A percentile compares a stretch with the other conserved stretches of the same genome.
phyloP scores from a whole-genome alignment of 2,888 invertebrate genomes.

The Leucophenga maculata region DNA sequence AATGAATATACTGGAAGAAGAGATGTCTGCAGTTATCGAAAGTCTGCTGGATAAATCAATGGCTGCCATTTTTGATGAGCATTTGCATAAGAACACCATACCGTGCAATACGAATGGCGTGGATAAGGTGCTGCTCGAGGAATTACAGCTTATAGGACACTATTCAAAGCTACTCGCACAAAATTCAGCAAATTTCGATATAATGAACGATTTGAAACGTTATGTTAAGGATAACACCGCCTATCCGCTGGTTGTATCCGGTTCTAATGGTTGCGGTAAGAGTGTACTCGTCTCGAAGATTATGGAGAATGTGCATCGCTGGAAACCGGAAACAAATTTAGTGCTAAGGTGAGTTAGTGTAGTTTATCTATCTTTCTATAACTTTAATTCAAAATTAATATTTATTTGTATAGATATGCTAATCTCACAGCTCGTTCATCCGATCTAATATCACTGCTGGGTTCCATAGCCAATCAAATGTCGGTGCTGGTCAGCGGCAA shows the following conservation, averaged over 20 bases:
- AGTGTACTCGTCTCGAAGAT: constrained; percentile 84
- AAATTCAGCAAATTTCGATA: constrained; percentile 73
- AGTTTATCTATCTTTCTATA: not conserved
- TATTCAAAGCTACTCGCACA: constrained; percentile 80
- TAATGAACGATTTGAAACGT: constrained; percentile 69
- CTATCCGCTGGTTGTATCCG: constrained; percentile 81
- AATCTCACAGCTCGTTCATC: constrained; percentile 67
- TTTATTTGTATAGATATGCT: constrained; percentile 58
- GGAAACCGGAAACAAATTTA: constrained; percentile 78
- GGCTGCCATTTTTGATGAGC: constrained; percentile 80
- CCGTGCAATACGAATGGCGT: constrained; percentile 80
- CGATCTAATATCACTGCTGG: constrained; percentile 74
- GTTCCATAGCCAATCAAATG: constrained; percentile 83
- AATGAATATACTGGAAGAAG: constrained; percentile 69
- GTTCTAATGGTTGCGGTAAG: constrained; percentile 88
- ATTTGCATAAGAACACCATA: constrained; percentile 75
- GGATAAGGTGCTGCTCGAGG: constrained; percentile 81
- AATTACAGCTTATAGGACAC: constrained; percentile 80
- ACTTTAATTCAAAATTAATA: not conserved
- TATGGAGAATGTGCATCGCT: constrained; percentile 77
- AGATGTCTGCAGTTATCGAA: constrained; percentile 76
- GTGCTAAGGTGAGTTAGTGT: constrained; percentile 65
- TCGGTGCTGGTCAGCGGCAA: constrained; percentile 80
- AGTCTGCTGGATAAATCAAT: constrained; percentile 80
- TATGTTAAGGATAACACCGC: constrained; percentile 74